Conservation (phyloP, 1,140 invertebrate genomes). For the Octopus sinensis region DNA sequence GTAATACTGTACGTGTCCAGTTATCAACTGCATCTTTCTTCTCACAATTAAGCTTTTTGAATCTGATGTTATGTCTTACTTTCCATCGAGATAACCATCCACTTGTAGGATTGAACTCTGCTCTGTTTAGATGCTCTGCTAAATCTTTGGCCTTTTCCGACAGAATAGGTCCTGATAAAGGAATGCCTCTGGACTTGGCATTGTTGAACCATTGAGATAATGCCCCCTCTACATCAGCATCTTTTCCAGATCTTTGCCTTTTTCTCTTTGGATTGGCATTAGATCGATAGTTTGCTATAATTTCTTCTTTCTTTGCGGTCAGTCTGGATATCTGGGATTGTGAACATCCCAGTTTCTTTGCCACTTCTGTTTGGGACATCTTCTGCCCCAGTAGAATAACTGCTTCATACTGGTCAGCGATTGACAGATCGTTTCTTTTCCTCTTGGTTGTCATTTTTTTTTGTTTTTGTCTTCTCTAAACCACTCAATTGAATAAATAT, state of each 20-base stretch:
- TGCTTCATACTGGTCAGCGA: slow-evolving; percentile 26
- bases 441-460: neutral
- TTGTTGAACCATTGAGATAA: slow-evolving; percentile 22
- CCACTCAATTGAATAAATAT: no score
- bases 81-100: slow-evolving; percentile 47
- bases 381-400: slow-evolving; percentile 21
- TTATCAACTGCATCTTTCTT: slow-evolving; percentile 21
- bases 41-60: slow-evolving; percentile 21
- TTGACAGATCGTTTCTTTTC: slow-evolving; percentile 22
- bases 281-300: slow-evolving; percentile 16
- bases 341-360: slow-evolving; percentile 24
- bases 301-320: slow-evolving; percentile 23
- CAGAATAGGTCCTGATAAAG: slow-evolving; percentile 32
- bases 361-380: slow-evolving; percentile 25
- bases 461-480: neutral
- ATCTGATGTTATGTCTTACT: slow-evolving; percentile 29
- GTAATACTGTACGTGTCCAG: slow-evolving; percentile 9
- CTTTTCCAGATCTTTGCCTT: neutral
- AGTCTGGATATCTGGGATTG: slow-evolving; percentile 28
- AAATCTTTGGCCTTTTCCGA: slow-evolving; percentile 38
- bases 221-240: neutral
- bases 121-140: slow-evolving; percentile 32
- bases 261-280: slow-evolving; percentile 21
- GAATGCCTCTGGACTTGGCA: slow-evolving; percentile 24
- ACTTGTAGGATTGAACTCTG: slow-evolving; percentile 42